Base-by-base conservation (phyloP, 1,140 invertebrate genomes). In the Odontomachus brunneus region DNA sequence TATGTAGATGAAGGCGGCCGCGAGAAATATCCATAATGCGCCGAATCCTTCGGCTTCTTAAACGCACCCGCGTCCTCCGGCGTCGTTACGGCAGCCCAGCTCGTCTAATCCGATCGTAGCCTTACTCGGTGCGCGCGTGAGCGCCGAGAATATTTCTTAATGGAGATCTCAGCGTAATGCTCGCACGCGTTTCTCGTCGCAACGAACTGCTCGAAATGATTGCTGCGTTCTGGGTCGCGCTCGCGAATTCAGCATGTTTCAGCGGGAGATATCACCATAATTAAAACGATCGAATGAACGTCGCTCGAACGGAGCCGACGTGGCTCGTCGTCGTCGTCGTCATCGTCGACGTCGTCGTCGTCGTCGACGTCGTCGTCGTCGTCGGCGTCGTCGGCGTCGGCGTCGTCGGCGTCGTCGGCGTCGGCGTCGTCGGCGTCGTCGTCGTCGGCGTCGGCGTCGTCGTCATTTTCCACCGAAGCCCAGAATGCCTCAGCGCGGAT, bases 1-100 rank as follows among this genome's bases (percentile, higher is more conserved):
- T 95, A 95, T 95, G 95, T 95, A 95, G 95, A 96, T 95, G 94
- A 95, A 94, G 92, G 81, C 84, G 85, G 82, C 86, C 83, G 87
- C 71, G 76, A 83, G 87, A 74, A 72, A 82, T 15, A 51, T 63
- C 48, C 26, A 60, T 84, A 84, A 89, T 75, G 59, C 74, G 66
- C 19, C 51, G 53, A 53, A 75, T 82, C 76, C 65, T 74, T 75
- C 48, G 67, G 63, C 63, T 78, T 76, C 80, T 76, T 85, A 76
- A 85, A 57, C 60, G 75, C 65, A 69, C 48, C 60, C 66, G 33
- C 51, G 51, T 76, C 11, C 33, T 76, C 22, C 44, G 26, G 51
- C 17, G 24, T 22, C 19, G 22, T 74, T 67, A 49, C 22, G 44
- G 57, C 51, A 78, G 33, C 26, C 44, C 44, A 57, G 33, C 33